phyloP scores from a whole-genome alignment of 1,140 invertebrate genomes.

The Microplitis demolitor region DNA sequence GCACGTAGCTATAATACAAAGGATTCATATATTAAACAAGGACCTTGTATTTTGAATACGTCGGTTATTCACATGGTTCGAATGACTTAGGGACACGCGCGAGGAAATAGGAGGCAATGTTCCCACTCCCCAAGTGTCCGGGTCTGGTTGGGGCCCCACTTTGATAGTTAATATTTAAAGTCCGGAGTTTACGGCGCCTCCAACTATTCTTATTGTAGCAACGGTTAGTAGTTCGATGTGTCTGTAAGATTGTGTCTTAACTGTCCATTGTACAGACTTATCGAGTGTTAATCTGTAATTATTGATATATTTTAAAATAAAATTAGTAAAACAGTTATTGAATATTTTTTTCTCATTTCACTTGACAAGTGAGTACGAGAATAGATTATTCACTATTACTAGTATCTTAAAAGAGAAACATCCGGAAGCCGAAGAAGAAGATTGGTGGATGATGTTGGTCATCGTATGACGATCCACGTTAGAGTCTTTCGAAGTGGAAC shows the following conservation, averaged over 20 bases:
- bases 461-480: constrained; percentile 25
- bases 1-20: neutral
- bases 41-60: constrained; percentile 13
- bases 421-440: constrained; percentile 22
- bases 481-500: constrained; percentile 33
- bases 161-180: constrained; percentile 57
- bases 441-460: constrained; percentile 13
- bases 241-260: constrained; percentile 27
- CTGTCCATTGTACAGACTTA: constrained; percentile 24
- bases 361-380: neutral
- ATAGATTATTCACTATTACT: neutral
- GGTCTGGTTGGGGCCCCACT: constrained; percentile 48
- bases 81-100: neutral
- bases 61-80: neutral
- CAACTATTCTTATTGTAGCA: constrained; percentile 58
- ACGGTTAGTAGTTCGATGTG: constrained; percentile 25
- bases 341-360: neutral
- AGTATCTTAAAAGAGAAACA: neutral
- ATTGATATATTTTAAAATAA: neutral
- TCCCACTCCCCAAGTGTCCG: constrained; percentile 31
- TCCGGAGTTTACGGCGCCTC: constrained; percentile 44
- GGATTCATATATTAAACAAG: neutral
- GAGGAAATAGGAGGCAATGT: constrained; percentile 7
- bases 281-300: constrained; percentile 5
- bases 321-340: too few species aligned